Conservation (phyloP, 2,888 invertebrate genomes). For the Leucoptera coffeella region DNA sequence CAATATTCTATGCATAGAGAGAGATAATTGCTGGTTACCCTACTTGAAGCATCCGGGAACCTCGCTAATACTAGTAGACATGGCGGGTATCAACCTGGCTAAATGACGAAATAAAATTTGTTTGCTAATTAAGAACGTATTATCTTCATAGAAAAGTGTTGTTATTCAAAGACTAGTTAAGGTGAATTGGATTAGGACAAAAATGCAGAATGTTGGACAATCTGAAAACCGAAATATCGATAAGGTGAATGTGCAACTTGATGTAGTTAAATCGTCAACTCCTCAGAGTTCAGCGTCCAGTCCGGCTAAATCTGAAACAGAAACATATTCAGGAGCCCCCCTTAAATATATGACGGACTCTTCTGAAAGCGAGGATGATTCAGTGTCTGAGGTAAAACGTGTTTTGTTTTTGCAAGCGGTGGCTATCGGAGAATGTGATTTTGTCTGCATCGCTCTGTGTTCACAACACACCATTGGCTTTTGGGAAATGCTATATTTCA, state of each 20-base stretch:
- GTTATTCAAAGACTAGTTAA: constrained; percentile 50
- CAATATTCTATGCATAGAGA: constrained; percentile 35
- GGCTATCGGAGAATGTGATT: constrained; percentile 45
- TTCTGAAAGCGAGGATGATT: constrained; percentile 94
- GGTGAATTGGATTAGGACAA: constrained; percentile 61
- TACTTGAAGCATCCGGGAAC: constrained; percentile 60
- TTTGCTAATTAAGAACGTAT: constrained; percentile 51
- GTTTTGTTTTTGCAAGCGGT: constrained; percentile 50
- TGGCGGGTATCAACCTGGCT: constrained; percentile 70
- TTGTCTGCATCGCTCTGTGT: constrained; percentile 55
- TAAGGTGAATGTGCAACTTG: constrained; percentile 69
- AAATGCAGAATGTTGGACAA: constrained; percentile 90
- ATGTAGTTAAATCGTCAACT: constrained; percentile 69
- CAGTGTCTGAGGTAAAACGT: constrained; percentile 87
- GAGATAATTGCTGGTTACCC: constrained; percentile 47
- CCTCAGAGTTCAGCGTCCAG: constrained; percentile 80
- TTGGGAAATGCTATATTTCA: constrained; percentile 61
- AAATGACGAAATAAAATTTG: constrained; percentile 59
- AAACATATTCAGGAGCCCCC: constrained; percentile 78
- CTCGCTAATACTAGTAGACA: constrained; percentile 74
- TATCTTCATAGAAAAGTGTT: constrained; percentile 49
- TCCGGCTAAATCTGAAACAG: constrained; percentile 80
- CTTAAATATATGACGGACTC: constrained; percentile 89
- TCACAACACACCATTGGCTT: constrained; percentile 56
- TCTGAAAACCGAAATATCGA: constrained; percentile 78